phyloP scores from a whole-genome alignment of 1,140 invertebrate species.

The Ooceraea biroi region DNA sequence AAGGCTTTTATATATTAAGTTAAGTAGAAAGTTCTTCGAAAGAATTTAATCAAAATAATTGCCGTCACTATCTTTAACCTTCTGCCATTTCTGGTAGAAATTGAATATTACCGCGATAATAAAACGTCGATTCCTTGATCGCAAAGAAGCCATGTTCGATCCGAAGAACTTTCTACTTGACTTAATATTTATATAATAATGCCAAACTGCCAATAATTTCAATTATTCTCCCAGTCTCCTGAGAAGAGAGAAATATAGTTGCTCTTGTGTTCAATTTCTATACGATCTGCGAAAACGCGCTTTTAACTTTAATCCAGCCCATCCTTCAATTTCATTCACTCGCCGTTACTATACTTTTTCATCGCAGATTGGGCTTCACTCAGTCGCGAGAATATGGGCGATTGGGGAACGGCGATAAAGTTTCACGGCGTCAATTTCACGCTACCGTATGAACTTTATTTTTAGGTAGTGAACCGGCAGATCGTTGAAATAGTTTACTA shows the following conservation, averaged over 20 bases:
- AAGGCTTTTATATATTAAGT: no score
- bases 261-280: slow-evolving; percentile 44
- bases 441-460: slow-evolving; percentile 51
- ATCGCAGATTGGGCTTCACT: slow-evolving; percentile 47
- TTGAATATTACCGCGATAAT: no score
- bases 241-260: no score
- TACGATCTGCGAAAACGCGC: slow-evolving; percentile 27
- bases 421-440: slow-evolving; percentile 57
- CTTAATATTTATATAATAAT: no score
- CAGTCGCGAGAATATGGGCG: slow-evolving; percentile 46
- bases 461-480: slow-evolving; percentile 36
- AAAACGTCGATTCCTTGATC: no score
- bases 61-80: no score
- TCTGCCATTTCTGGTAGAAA: no score
- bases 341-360: slow-evolving; percentile 43
- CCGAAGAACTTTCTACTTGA: no score
- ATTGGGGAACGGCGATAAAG: slow-evolving; percentile 54
- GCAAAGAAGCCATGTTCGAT: no score
- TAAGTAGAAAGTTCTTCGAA: no score
- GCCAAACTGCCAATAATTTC: slow-evolving; percentile 1
- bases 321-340: slow-evolving; percentile 44
- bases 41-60: no score
- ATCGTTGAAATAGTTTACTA: slow-evolving; percentile 52
- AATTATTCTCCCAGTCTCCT: slow-evolving; percentile 31
- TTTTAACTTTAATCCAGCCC: slow-evolving; percentile 50